phyloP scores from a whole-genome alignment of 1,140 invertebrate genomes.

The Saccostrea echinata region DNA sequence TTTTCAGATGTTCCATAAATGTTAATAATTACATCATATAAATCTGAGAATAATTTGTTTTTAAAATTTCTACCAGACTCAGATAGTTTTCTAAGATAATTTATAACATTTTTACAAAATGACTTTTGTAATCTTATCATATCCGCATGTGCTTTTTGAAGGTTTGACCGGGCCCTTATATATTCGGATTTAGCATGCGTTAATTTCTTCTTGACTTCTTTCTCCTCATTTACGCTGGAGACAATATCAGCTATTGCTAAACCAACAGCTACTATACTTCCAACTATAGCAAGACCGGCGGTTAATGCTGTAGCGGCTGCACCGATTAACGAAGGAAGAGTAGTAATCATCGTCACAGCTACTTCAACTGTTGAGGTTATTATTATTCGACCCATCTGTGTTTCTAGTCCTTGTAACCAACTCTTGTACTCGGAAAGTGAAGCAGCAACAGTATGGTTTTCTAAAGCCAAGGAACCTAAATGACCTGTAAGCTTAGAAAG shows the following conservation, averaged over 20 bases:
- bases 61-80: background rate
- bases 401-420: background rate
- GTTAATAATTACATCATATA: background rate
- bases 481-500: background rate
- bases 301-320: background rate
- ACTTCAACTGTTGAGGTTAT: background rate
- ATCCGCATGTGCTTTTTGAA: background rate
- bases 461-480: background rate
- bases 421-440: too few species aligned
- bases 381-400: background rate
- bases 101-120: background rate
- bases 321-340: background rate
- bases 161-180: background rate
- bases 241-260: background rate
- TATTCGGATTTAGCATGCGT: background rate
- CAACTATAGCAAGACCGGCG: background rate
- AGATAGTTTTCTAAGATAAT: background rate
- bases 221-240: background rate
- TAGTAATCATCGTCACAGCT: background rate
- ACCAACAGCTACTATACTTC: background rate
- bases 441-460: background rate
- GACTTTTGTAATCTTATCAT: background rate
- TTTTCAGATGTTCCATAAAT: background rate
- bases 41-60: background rate
- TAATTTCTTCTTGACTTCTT: background rate